phyloP scores from a whole-genome alignment of 2,888 invertebrate species.

The Periphyllus acericola region DNA sequence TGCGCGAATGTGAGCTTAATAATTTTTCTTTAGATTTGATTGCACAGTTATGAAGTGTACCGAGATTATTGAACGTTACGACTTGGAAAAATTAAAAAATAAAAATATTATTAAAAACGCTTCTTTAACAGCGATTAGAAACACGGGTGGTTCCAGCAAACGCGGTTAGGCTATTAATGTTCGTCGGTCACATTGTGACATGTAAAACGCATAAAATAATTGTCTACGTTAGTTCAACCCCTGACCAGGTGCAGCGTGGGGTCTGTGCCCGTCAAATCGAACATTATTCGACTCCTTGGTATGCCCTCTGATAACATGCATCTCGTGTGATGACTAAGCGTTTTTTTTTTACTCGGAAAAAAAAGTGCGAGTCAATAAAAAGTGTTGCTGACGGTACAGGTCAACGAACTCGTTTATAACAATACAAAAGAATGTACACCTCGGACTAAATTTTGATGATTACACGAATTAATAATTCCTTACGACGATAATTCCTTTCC shows the following conservation, averaged over 20 bases:
- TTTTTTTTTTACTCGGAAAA: neutral
- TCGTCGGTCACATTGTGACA: neutral
- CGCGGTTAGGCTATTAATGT: neutral
- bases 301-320: neutral
- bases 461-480: too few species aligned
- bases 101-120: neutral
- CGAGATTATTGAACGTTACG: too few species aligned
- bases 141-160: neutral
- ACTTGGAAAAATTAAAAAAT: neutral
- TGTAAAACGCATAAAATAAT: neutral
- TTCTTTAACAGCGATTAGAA: neutral
- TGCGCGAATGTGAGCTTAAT: neutral
- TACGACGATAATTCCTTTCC: too few species aligned
- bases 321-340: neutral
- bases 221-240: neutral
- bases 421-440: neutral
- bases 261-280: neutral
- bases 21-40: neutral
- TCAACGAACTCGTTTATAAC: neutral
- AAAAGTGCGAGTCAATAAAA: neutral
- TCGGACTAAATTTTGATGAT: neutral
- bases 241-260: neutral
- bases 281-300: neutral
- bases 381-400: neutral
- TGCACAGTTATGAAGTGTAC: neutral